These are phyloP conservation scores for Drosophila robusta DNA, from an alignment of 2,888 invertebrate species.

Conservation along the genomic window DNA sequence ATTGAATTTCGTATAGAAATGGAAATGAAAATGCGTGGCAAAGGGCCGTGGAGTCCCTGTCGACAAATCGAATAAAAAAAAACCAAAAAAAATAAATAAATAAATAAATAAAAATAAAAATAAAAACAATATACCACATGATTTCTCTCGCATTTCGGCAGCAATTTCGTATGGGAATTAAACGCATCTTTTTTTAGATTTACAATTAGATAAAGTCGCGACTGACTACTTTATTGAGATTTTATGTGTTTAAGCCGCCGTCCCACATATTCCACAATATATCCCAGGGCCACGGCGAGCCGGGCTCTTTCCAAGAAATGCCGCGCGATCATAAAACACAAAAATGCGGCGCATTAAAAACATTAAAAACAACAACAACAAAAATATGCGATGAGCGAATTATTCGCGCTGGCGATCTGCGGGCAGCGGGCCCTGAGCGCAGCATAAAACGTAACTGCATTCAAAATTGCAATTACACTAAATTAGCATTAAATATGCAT, in stretches of 20 bases:
- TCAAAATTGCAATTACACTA: constrained; percentile 74
- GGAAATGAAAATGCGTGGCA: constrained; percentile 68
- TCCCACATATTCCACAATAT: constrained; percentile 52
- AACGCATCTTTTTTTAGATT: constrained; percentile 61
- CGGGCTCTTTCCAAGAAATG: constrained; percentile 69
- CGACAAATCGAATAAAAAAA: constrained; percentile 2
- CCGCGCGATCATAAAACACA: constrained; percentile 72
- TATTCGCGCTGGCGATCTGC: constrained; percentile 31
- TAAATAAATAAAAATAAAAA: constrained; percentile 1
- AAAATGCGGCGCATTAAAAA: constrained; percentile 65
- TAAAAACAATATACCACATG: constrained; percentile 30
- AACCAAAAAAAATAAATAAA: not conserved
- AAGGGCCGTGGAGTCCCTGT: constrained; percentile 44
- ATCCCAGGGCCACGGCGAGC: constrained; percentile 57
- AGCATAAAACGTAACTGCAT: constrained; percentile 55
- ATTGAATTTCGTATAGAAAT: constrained; percentile 80
- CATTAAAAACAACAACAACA: constrained; percentile 17
- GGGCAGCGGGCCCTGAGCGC: not conserved
- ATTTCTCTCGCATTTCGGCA: constrained; percentile 56
- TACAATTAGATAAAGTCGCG: constrained; percentile 77
- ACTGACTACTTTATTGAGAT: constrained; percentile 79
- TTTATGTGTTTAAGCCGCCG: constrained; percentile 77
- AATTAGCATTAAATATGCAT: constrained; percentile 73
- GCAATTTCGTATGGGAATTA: constrained; percentile 47
- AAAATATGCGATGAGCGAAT: constrained; percentile 57